Conservation (phyloP, 2,113 vertebrate species). For the Damaliscus lunatus region DNA sequence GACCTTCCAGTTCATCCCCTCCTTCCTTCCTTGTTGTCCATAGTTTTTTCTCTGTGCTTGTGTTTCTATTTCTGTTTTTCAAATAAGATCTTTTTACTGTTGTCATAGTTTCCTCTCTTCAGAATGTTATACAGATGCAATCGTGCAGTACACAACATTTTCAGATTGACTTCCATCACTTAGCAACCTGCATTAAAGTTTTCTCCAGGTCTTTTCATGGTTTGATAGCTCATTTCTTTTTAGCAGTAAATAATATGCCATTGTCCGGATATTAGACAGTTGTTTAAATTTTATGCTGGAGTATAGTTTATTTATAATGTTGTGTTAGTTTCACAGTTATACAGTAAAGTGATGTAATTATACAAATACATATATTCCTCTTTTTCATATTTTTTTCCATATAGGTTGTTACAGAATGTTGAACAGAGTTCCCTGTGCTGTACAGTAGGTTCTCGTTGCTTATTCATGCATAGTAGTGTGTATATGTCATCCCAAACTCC, state of each 20-base stretch:
- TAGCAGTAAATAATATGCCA: neutral
- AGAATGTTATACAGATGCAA: neutral
- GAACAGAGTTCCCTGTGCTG: neutral
- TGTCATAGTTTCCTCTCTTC: neutral
- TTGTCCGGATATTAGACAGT: neutral
- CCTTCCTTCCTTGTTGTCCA: neutral
- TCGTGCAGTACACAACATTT: neutral
- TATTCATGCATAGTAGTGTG: neutral
- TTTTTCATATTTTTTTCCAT: neutral
- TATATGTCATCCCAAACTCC: neutral
- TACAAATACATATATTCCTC: neutral
- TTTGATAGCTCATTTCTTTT: neutral
- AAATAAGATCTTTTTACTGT: neutral
- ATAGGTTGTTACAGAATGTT: neutral
- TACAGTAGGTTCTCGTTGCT: neutral
- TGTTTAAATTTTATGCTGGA: neutral
- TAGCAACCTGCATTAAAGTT: neutral
- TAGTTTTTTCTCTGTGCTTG: neutral
- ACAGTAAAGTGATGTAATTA: neutral
- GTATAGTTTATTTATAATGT: neutral
- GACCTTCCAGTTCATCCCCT: neutral
- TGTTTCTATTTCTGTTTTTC: neutral
- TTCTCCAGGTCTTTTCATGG: neutral
- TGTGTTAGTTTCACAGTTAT: neutral
- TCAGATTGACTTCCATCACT: neutral